Base-by-base conservation (phyloP, 2,113 vertebrate species). In the Gorilla gorilla region DNA sequence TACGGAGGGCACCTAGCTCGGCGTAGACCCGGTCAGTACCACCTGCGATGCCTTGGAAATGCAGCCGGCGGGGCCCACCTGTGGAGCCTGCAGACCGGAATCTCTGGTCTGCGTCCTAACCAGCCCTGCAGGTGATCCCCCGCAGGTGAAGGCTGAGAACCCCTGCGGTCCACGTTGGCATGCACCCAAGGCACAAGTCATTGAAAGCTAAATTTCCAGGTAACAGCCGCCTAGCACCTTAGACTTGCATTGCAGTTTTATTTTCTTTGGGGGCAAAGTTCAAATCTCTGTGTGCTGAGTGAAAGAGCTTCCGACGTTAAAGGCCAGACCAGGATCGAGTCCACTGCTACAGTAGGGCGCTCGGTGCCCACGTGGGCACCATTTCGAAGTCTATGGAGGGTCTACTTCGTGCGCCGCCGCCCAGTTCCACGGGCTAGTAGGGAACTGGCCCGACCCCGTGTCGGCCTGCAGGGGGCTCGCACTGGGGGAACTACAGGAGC, bases 281-380 rank as follows among this genome's bases (percentile, higher is more conserved):
- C 23, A 22, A 40, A 59, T 4, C 14, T 70, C 35, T 17, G 12
- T 23, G 9, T 4, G 57, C 27, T 6, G 45, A 30, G 48, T 17
- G n/a, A 18, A 20, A 22, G 1, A 3, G 14, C 66, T 40, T 73
- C 32, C 13, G 5, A 17, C 27, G 32, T n/a, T 8, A 43, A 61
- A 5, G 57, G 30, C n/a, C 76, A 8, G 18, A 40, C 9, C n/a
- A 3, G 12, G 13, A 6, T 0, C 7, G 20, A 6, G 25, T 6
- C 5, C 20, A 50, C 18, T 2, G 4, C 12, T 0, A 27, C 66
- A 2, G 11, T 18, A 0, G 8, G 27, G 9, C 0, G 9, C n/a
- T 16, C 23, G 3, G 23, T 50, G n/a, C 48, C 14, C 64, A 79
- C 23, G 23, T 18, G 82, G 22, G 8, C 68, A 10, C 59, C 22